Evolutionary conservation across 2,113 vertebrate genomes (phyloP).

Genomic region (Malurus elegans): DNA sequence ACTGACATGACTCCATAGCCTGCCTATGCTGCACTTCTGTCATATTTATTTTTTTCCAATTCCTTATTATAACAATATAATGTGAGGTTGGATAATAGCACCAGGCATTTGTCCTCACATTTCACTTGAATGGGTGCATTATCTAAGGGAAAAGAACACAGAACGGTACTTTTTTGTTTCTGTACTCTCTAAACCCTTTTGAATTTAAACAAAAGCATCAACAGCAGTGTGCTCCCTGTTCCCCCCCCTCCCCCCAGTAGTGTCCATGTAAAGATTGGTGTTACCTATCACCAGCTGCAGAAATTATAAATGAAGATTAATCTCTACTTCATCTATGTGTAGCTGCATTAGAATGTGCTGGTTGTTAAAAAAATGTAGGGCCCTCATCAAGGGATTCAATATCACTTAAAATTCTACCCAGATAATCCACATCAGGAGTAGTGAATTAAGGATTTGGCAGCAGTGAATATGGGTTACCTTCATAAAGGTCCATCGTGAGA

Average conservation of each 20-base stretch:
- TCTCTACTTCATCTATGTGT: background rate
- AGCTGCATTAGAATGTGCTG: background rate
- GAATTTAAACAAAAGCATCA: background rate
- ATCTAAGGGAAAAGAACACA: background rate
- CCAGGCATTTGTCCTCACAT: background rate
- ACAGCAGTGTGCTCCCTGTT: no score
- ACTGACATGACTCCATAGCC: background rate
- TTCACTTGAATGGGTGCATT: background rate
- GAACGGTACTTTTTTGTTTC: background rate
- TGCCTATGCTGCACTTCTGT: background rate
- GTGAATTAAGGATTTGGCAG: background rate
- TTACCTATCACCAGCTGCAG: background rate
- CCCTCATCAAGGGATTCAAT: background rate
- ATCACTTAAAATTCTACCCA: background rate
- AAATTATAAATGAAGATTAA: background rate
- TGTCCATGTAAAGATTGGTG: background rate
- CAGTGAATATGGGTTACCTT: background rate
- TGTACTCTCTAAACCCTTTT: background rate
- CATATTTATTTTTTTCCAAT: background rate
- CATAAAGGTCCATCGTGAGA: background rate
- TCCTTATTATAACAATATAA: background rate
- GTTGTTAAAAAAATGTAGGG: background rate
- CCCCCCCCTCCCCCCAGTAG: background rate
- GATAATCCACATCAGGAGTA: background rate
- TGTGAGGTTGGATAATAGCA: background rate